phyloP scores from a whole-genome alignment of 1,140 invertebrate genomes.

The Leptoteleia sp. region DNA sequence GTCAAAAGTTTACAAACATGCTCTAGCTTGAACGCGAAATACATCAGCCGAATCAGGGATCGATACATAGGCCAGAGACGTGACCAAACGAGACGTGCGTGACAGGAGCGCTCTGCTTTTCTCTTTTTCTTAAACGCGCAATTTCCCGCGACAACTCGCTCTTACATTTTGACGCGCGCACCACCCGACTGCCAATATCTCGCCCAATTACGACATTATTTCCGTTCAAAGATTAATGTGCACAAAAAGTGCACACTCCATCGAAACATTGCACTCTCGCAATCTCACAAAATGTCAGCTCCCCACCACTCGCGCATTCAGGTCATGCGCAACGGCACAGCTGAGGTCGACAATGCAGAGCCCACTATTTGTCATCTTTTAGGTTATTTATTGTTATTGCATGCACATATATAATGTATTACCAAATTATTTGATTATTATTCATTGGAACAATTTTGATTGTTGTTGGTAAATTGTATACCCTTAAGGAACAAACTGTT shows the following conservation, averaged over 20 bases:
- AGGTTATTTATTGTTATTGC: background rate
- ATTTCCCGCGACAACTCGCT: background rate
- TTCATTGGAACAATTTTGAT: too few relatives aligned
- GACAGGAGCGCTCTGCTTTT: slow-evolving; percentile 2
- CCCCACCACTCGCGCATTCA: background rate
- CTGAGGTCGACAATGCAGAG: slow-evolving; percentile 26
- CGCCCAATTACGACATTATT: slow-evolving; percentile 26
- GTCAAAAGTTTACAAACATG: slow-evolving; percentile 69
- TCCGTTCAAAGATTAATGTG: slow-evolving; percentile 17
- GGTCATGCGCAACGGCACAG: slow-evolving; percentile 47
- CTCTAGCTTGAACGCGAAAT: slow-evolving; percentile 52
- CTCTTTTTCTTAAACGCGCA: background rate
- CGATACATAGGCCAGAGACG: slow-evolving; percentile 66
- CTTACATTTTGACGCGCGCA: slow-evolving; percentile 42
- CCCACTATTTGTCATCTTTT: background rate
- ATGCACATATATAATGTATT: too few relatives aligned
- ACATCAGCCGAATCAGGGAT: slow-evolving; percentile 66
- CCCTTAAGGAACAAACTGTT: too few relatives aligned
- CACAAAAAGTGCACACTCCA: slow-evolving; percentile 28
- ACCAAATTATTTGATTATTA: too few relatives aligned
- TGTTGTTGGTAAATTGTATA: too few relatives aligned
- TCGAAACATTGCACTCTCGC: slow-evolving; percentile 41
- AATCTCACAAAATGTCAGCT: slow-evolving; percentile 58
- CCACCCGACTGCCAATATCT: background rate
- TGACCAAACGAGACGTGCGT: slow-evolving; percentile 26